phyloP scores from a whole-genome alignment of 2,888 invertebrate species.

The Flexamia atlantica region DNA sequence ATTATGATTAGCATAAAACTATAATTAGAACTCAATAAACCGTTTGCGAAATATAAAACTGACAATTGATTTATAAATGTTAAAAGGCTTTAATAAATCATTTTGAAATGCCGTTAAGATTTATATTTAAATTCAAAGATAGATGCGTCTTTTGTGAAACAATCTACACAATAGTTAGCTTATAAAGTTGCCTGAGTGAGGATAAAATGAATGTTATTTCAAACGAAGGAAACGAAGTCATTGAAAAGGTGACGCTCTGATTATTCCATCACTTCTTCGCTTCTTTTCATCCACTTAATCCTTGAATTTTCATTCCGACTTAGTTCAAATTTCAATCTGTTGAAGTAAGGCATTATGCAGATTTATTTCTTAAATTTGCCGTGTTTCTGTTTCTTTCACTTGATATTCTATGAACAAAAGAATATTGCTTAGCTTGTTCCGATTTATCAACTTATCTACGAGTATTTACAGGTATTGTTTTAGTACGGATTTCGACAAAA shows the following conservation, averaged over 20 bases:
- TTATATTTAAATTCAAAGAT: no score
- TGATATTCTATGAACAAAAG: neutral
- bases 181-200: neutral
- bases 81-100: no score
- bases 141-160: neutral
- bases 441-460: no score
- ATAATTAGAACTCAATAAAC: no score
- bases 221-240: constrained; percentile 43
- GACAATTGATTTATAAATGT: no score
- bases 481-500: no score
- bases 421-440: no score
- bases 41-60: no score
- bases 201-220: constrained; percentile 29
- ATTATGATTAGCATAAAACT: no score
- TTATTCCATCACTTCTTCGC: constrained; percentile 43
- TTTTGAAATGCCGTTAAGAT: no score
- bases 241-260: constrained; percentile 43
- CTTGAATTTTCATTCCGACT: constrained; percentile 37
- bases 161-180: neutral
- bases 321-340: constrained; percentile 40
- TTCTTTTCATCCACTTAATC: constrained; percentile 40
- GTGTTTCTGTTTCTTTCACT: neutral
- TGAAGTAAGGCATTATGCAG: constrained; percentile 7
- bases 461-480: no score
- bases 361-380: constrained; percentile 23